Evolutionary conservation across 1,140 invertebrate species (phyloP).

Genomic region (Drosophila neocordata): DNA sequence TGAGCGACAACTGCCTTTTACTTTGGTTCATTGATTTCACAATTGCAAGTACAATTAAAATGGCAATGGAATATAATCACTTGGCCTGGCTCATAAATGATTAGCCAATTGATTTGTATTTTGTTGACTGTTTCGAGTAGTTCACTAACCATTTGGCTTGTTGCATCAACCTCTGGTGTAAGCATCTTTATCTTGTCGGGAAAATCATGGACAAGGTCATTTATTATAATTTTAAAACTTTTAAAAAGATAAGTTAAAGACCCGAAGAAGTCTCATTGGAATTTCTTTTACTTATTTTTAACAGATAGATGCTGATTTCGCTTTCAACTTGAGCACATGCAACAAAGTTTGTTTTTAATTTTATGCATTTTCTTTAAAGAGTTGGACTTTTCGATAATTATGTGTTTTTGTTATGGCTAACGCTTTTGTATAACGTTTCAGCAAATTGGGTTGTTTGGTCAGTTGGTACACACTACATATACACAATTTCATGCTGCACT

Average conservation of each 20-base stretch:
- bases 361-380: slow-evolving; percentile 34
- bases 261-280: background rate
- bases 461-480: slow-evolving; percentile 47
- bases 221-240: slow-evolving; percentile 57
- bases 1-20: background rate
- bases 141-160: slow-evolving; percentile 48
- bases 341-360: slow-evolving; percentile 53
- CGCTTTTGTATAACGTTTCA: slow-evolving; percentile 59
- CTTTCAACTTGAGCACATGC: slow-evolving; percentile 68
- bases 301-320: slow-evolving; percentile 57
- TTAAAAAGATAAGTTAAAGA: slow-evolving; percentile 31
- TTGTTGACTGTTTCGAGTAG: slow-evolving; percentile 10
- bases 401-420: slow-evolving; percentile 67
- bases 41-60: slow-evolving; percentile 29
- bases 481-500: slow-evolving; percentile 73
- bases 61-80: slow-evolving; percentile 27
- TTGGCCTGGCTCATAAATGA: slow-evolving; percentile 6
- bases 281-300: no score
- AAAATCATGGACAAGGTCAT: slow-evolving; percentile 69
- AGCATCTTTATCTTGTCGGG: slow-evolving; percentile 41
- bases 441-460: slow-evolving; percentile 78
- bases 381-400: slow-evolving; percentile 56
- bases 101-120: slow-evolving; percentile 51
- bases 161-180: slow-evolving; percentile 55
- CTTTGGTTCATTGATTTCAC: slow-evolving; percentile 62